These are phyloP conservation scores for Tetheella fluctuosa DNA, from an alignment of 2,888 invertebrate genomes.

Conservation along the genomic window DNA sequence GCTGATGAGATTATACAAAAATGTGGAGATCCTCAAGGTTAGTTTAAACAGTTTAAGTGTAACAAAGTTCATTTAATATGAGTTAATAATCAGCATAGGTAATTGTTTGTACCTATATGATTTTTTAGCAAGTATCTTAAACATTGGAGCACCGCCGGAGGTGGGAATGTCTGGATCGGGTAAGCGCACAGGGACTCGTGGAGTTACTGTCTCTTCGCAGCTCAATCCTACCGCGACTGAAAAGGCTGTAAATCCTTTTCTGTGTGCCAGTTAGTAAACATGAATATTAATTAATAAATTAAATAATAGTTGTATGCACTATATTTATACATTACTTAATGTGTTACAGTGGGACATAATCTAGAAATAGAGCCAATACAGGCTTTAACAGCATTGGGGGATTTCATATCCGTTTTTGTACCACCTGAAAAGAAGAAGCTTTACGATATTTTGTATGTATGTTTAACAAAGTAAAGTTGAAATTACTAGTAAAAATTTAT, in stretches of 20 bases:
- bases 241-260: constrained; percentile 56
- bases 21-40: constrained; percentile 70
- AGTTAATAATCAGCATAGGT: no score
- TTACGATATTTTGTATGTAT: constrained; percentile 67
- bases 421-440: constrained; percentile 73
- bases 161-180: constrained; percentile 35
- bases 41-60: constrained; percentile 10
- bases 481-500: no score
- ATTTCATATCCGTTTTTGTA: constrained; percentile 82
- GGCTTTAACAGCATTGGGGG: constrained; percentile 86
- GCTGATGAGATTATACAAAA: constrained; percentile 76
- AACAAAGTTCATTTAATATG: no score
- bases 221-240: constrained; percentile 32
- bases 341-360: constrained; percentile 82
- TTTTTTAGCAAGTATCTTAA: constrained; percentile 29
- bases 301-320: not conserved
- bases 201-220: constrained; percentile 66
- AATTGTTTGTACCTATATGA: no score
- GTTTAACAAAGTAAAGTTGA: no score
- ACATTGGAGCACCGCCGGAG: constrained; percentile 45
- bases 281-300: not conserved
- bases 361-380: constrained; percentile 87
- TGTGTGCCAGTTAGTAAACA: constrained; percentile 61
- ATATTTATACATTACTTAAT: constrained; percentile 12
- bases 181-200: constrained; percentile 56